Evolutionary conservation across 2,888 invertebrate species (phyloP), one percentile per base, ranked within the genome.

Genomic region (Leptura quadrifasciata): DNA sequence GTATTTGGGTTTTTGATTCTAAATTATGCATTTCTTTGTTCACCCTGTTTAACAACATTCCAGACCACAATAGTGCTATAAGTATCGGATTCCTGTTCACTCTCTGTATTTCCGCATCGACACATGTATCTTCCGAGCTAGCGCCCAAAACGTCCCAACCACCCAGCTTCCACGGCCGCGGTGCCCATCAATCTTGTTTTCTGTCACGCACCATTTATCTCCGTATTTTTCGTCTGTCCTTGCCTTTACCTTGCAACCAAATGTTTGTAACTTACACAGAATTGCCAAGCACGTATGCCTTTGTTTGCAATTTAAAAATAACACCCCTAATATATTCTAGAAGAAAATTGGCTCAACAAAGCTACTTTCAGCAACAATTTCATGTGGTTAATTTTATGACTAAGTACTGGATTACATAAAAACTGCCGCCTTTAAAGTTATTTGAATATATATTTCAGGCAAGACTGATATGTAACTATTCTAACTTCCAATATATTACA

Each of bases 191-290:
- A 88, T 88, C 88, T 88, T 88, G 86, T 85, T 87, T 84, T 85
- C 86, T 87, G 88, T 87, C 88, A 87, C 85, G 87, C 86, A 87
- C 88, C 88, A 88, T 88, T 88, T 88, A 88, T 88, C 88, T 88
- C 87, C 85, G 87, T 88, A 88, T 88, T 88, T 88, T 88, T 87
- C 87, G 85, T 86, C 85, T 86, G 85, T 85, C 80, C 81, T 81
- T 83, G 80, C 78, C 80, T 82, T 81, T 84, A 87, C 86, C 86
- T 86, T 86, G 84, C 84, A 86, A 80, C 82, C 80, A 78, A 83
- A 83, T 83, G 81, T 82, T 80, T 80, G 80, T 78, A 81, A 82
- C 80, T 84, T 78, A 72, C 74, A 72, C 74, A 74, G 81, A 82
- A 83, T 83, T 82, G 81, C 81, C 77, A 78, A 79, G 78, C 83